A percentile compares a stretch with the other conserved stretches of the same genome.
Evolutionary conservation across 2,113 vertebrate species (phyloP).

Genomic region (Semicossyphus pulcher): DNA sequence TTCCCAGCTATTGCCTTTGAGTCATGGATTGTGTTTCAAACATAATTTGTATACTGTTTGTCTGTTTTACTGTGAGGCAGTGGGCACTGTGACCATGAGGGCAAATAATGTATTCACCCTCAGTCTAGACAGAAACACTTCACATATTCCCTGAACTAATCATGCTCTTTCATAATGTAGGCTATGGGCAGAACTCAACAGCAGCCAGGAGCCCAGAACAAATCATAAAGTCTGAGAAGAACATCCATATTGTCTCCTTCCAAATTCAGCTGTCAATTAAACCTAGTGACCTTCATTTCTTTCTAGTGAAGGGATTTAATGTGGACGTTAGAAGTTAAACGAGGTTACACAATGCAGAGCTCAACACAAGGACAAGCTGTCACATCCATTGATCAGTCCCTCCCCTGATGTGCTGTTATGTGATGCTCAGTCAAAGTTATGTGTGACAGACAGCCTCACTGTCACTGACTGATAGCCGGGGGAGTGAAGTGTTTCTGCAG

Average conservation of each 20-base stretch:
- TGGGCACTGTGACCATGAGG: neutral
- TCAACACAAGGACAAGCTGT: conserved; percentile 30
- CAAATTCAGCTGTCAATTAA: conserved; percentile 1
- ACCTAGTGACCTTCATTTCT: conserved; percentile 22
- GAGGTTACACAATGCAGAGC: neutral
- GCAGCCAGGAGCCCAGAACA: conserved; percentile 4
- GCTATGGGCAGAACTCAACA: conserved; percentile 8
- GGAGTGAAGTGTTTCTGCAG: conserved; percentile 33
- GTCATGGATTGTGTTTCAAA: conserved; percentile 25
- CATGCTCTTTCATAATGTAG: neutral
- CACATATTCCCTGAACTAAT: conserved; percentile 31
- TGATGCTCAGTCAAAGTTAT: conserved; percentile 33
- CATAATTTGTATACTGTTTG: neutral
- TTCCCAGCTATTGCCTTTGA: conserved; percentile 11
- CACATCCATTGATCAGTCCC: conserved; percentile 9
- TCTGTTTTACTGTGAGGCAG: neutral
- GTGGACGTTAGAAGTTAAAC: neutral
- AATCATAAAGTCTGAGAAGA: neutral
- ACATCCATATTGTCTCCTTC: neutral
- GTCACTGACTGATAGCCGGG: conserved; percentile 28
- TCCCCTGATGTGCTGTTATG: conserved; percentile 16
- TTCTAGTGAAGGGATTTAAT: neutral
- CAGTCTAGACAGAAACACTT: conserved; percentile 34
- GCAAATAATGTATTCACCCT: neutral
- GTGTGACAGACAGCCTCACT: conserved; percentile 25